These are phyloP conservation scores for Notothenia rossii DNA, from an alignment of 2,113 vertebrate species.

Conservation along the genomic window DNA sequence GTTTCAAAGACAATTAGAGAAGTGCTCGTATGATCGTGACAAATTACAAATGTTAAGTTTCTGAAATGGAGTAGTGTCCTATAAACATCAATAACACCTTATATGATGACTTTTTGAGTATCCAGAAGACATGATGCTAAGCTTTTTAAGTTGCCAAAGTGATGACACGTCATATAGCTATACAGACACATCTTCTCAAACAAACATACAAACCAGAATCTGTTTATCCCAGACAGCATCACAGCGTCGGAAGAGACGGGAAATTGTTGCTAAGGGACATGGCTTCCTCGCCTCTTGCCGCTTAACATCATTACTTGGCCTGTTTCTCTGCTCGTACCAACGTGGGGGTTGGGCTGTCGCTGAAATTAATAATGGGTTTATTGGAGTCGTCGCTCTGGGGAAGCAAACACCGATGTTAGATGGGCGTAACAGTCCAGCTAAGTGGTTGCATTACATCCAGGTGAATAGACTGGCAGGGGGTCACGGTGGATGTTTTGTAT, in stretches of 20 bases:
- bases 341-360: background rate
- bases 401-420: conserved; percentile 14
- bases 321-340: too few relatives aligned
- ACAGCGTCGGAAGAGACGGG: conserved; percentile 40
- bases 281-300: conserved; percentile 54
- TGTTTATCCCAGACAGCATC: conserved; percentile 54
- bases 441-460: conserved; percentile 44
- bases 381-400: conserved; percentile 20
- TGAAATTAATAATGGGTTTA: conserved; percentile 53
- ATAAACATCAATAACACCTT: too few relatives aligned
- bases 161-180: conserved; percentile 36
- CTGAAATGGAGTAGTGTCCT: too few relatives aligned
- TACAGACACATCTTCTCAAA: conserved; percentile 21
- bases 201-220: conserved; percentile 8
- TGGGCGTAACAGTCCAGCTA: conserved; percentile 17
- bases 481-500: background rate
- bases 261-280: conserved; percentile 81
- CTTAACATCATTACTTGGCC: conserved; percentile 75
- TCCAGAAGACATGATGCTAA: conserved; percentile 30
- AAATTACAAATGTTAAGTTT: too few relatives aligned
- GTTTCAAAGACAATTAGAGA: too few relatives aligned
- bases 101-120: background rate
- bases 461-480: background rate
- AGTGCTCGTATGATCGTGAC: too few relatives aligned
- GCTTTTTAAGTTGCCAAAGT: conserved; percentile 32